Evolutionary conservation across 2,888 invertebrate genomes (phyloP).

Genomic region (Caenorhabditis sp.): DNA sequence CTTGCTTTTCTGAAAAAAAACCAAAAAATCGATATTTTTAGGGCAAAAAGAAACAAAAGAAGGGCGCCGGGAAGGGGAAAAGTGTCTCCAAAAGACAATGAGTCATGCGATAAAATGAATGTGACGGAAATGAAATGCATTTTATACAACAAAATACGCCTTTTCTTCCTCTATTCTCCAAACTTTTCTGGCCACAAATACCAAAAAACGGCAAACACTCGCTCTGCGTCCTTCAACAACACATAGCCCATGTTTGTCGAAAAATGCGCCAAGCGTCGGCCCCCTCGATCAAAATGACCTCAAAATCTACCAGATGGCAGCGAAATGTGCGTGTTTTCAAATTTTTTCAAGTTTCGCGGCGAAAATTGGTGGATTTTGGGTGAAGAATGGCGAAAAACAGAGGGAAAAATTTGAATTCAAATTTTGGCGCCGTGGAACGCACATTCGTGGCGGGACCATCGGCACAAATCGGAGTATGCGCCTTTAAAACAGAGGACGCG

Average conservation of each 20-base stretch:
- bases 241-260: constrained; percentile 31
- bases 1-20: background rate
- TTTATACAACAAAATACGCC: constrained; percentile 2
- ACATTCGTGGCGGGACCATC: constrained; percentile 6
- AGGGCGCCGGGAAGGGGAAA: background rate
- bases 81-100: constrained; percentile 8
- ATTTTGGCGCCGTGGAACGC: constrained; percentile 9
- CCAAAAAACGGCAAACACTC: constrained; percentile 10
- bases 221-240: too few relatives aligned
- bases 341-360: background rate
- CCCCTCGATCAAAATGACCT: constrained; percentile 22
- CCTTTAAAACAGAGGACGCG: too few relatives aligned
- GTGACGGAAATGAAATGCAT: background rate
- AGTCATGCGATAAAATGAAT: background rate
- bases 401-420: background rate
- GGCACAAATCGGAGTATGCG: background rate
- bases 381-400: background rate
- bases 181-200: constrained; percentile 1
- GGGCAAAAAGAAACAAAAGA: background rate
- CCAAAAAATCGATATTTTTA: background rate
- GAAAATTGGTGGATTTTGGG: background rate
- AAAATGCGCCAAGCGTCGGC: constrained; percentile 8
- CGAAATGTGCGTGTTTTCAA: constrained; percentile 3
- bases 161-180: background rate
- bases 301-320: constrained; percentile 30